Evolutionary conservation across 2,113 vertebrate species (phyloP).

Genomic region (Anguilla rostrata): DNA sequence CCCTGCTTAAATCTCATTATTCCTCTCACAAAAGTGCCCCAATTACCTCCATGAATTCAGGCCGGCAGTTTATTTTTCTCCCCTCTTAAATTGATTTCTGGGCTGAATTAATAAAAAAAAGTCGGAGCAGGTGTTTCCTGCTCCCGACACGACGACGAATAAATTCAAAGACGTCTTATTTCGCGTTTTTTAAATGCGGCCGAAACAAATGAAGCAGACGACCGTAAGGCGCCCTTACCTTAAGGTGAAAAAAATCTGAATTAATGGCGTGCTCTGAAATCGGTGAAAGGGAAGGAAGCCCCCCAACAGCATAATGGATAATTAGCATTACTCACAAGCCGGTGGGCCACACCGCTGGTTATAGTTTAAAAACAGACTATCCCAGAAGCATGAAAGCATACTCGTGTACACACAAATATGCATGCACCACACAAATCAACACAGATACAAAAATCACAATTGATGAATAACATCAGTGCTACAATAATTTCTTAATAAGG

Average conservation of each 20-base stretch:
- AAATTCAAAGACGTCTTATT: neutral
- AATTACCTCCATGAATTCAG: conserved; percentile 31
- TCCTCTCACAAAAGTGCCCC: conserved; percentile 4
- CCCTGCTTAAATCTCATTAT: conserved; percentile 15
- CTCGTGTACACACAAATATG: too few species aligned
- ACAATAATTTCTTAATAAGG: neutral
- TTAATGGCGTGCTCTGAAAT: neutral
- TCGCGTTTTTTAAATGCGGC: neutral
- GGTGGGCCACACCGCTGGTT: neutral
- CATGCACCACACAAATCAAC: too few species aligned
- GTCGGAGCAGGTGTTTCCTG: conserved; percentile 31
- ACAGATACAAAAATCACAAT: too few species aligned
- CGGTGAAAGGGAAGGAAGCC: neutral
- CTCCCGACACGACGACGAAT: conserved; percentile 32
- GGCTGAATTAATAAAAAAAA: conserved; percentile 43
- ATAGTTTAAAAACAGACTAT: neutral
- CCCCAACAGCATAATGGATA: neutral
- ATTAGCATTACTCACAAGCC: neutral
- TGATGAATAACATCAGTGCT: neutral
- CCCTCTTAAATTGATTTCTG: conserved; percentile 36
- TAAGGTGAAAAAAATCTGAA: neutral
- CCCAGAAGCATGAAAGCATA: too few species aligned
- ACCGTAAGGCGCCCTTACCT: neutral
- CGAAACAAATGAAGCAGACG: neutral
- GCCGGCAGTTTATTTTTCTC: conserved; percentile 38